Evolutionary conservation across 1,140 invertebrate genomes (phyloP).

Genomic region (Orchesella cincta): DNA sequence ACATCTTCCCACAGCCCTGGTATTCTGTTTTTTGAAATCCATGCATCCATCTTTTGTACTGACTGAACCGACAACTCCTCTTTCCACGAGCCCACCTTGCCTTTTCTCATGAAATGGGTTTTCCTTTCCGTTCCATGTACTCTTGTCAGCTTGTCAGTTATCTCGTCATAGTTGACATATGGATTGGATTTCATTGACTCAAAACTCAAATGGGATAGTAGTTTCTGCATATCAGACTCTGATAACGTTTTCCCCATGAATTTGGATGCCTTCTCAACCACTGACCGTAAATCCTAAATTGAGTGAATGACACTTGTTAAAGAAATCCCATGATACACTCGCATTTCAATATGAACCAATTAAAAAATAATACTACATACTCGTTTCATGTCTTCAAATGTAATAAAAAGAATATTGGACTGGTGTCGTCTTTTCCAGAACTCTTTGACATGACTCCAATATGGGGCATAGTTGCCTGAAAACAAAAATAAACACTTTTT

Average conservation of each 20-base stretch:
- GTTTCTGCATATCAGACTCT: slow-evolving; percentile 65
- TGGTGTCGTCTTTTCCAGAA: slow-evolving; percentile 42
- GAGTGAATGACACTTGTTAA: not conserved
- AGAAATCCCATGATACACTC: not conserved
- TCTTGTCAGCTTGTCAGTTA: slow-evolving; percentile 32
- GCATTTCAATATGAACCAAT: not conserved
- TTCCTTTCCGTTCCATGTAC: slow-evolving; percentile 33
- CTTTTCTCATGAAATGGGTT: slow-evolving; percentile 49
- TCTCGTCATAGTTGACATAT: slow-evolving; percentile 64
- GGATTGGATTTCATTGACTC: slow-evolving; percentile 77
- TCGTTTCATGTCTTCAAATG: slow-evolving; percentile 49
- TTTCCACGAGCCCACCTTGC: slow-evolving; percentile 50
- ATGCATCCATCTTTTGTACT: slow-evolving; percentile 54
- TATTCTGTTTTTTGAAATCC: slow-evolving; percentile 46
- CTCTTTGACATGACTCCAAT: slow-evolving; percentile 42
- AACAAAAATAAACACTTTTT: too few relatives aligned
- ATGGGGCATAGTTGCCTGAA: slow-evolving; percentile 44
- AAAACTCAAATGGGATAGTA: slow-evolving; percentile 76
- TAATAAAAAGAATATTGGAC: slow-evolving; percentile 47
- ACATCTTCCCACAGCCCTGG: slow-evolving; percentile 28
- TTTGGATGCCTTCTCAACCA: slow-evolving; percentile 68
- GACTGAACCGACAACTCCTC: slow-evolving; percentile 60
- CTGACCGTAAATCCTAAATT: slow-evolving; percentile 63
- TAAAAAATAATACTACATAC: slow-evolving; percentile 34
- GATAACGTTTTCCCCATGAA: slow-evolving; percentile 71